phyloP scores from a whole-genome alignment of 37 sponge, comb jelly and placozoan genomes.

The Bolinopsis microptera region DNA sequence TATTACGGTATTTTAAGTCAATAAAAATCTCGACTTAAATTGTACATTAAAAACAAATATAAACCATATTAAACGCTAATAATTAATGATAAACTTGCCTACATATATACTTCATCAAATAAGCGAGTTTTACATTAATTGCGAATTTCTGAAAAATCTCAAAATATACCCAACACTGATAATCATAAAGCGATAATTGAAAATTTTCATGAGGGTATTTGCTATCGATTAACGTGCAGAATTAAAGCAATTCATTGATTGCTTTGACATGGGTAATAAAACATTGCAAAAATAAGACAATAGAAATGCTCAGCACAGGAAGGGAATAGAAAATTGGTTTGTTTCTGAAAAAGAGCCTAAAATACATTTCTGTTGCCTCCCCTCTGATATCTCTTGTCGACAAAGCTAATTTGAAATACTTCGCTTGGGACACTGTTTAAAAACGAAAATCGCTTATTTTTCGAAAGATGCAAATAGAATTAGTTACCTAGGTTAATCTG shows the following conservation, averaged over 20 bases:
- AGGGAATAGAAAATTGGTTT: too few relatives aligned
- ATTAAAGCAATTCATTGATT: neutral
- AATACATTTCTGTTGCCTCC: neutral
- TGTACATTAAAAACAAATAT: slow-evolving; percentile 63
- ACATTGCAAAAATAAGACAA: neutral
- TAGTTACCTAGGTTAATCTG: too few relatives aligned
- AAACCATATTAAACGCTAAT: slow-evolving; percentile 61
- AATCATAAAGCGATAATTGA: neutral
- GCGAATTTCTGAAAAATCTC: slow-evolving; percentile 60
- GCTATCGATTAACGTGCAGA: too few relatives aligned
- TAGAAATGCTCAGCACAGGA: neutral
- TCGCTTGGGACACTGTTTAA: neutral
- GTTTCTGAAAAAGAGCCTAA: too few relatives aligned
- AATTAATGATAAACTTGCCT: slow-evolving; percentile 61
- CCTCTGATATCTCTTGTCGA: neutral
- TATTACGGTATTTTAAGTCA: neutral
- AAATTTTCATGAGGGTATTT: neutral
- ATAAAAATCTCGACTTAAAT: slow-evolving; percentile 22
- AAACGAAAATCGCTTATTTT: too few relatives aligned
- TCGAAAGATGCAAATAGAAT: too few relatives aligned
- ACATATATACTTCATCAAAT: slow-evolving; percentile 20
- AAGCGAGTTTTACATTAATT: slow-evolving; percentile 37
- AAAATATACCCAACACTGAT: slow-evolving; percentile 50
- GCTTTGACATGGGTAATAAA: neutral
- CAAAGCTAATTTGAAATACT: neutral